Conservation (phyloP, 2,888 invertebrate species). For the Agrotis ipsilon region DNA sequence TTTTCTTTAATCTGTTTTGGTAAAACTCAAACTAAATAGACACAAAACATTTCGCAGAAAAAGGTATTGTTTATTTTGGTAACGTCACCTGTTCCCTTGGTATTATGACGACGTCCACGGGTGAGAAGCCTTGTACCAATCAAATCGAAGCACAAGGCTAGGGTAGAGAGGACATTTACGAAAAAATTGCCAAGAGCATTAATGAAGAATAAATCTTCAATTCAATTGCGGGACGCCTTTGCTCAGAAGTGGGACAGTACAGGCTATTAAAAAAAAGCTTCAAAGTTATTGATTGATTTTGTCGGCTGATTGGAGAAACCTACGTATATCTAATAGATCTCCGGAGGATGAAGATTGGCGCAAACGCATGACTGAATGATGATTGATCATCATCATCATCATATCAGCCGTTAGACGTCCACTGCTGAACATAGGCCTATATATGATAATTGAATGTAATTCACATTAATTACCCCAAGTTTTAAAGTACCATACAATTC, state of each 20-base stretch:
- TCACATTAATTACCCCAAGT: too few species aligned
- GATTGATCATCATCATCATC: too few species aligned
- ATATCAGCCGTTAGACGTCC: too few species aligned
- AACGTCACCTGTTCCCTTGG: not conserved
- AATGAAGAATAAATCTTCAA: too few species aligned
- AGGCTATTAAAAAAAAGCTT: too few species aligned
- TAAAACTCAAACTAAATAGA: not conserved
- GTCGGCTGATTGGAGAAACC: not conserved
- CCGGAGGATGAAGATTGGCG: not conserved
- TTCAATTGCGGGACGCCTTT: too few species aligned
- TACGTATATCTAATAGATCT: not conserved
- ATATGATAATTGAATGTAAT: too few species aligned
- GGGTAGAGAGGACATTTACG: not conserved
- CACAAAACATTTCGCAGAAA: not conserved
- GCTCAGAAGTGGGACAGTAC: too few species aligned
- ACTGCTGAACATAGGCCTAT: too few species aligned
- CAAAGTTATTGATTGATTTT: not conserved
- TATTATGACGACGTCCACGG: not conserved
- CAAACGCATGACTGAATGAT: too few species aligned
- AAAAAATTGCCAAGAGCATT: not conserved
- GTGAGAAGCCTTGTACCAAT: not conserved
- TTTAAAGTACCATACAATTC: not conserved
- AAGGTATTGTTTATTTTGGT: not conserved
- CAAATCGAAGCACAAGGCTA: not conserved
- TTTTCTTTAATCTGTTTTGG: not conserved